phyloP scores from a whole-genome alignment of 2,797 vertebrate genomes.

The Atherinosoma microstoma region DNA sequence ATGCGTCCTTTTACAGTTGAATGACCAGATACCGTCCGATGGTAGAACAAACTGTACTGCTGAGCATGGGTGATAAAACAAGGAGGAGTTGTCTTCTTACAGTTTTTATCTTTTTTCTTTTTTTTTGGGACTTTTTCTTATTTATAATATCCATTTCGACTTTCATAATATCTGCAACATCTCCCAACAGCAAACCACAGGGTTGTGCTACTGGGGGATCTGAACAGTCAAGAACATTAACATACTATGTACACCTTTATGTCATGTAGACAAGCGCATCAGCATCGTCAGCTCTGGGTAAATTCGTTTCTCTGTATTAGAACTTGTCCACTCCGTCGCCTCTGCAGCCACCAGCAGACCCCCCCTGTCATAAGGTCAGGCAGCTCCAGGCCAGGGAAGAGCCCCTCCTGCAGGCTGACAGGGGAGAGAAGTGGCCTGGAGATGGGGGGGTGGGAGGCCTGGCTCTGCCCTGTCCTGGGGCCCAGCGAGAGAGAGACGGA shows the following conservation, averaged over 20 bases:
- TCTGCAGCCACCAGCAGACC: constrained; percentile 93
- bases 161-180: constrained; percentile 90
- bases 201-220: constrained; percentile 91
- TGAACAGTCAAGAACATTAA: constrained; percentile 99
- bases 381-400: constrained; percentile 88
- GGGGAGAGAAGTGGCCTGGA: constrained; percentile 83
- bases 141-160: constrained; percentile 82
- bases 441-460: constrained; percentile 87
- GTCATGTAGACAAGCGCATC: constrained; percentile 96
- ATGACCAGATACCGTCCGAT: constrained; percentile 88
- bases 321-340: constrained; percentile 93
- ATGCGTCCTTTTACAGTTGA: constrained; percentile 87
- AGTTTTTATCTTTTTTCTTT: constrained; percentile 70
- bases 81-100: constrained; percentile 87
- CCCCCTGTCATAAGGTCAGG: constrained; percentile 88
- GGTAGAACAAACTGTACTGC: constrained; percentile 94
- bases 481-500: constrained; percentile 59
- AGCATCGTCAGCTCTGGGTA: constrained; percentile 89
- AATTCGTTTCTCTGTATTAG: constrained; percentile 88
- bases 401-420: constrained; percentile 88
- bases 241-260: constrained; percentile 99
- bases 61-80: constrained; percentile 94
- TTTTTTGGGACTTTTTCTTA: constrained; percentile 68
- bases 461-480: constrained; percentile 84
- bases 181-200: constrained; percentile 91